Evolutionary conservation across 1,140 invertebrate species (phyloP).

Genomic region (Lepidurus packardi): DNA sequence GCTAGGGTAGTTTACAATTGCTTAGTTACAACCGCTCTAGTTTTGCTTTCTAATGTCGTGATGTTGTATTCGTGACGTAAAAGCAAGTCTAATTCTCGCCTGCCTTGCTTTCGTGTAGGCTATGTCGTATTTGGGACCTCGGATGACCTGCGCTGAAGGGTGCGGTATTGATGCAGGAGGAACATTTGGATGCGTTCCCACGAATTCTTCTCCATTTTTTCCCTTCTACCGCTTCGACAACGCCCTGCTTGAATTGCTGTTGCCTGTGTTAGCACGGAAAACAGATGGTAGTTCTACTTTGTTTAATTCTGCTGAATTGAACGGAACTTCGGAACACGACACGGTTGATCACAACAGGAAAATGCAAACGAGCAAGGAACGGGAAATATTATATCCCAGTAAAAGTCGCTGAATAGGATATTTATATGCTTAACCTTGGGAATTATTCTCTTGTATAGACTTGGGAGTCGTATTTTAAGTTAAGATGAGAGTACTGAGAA

Average conservation of each 20-base stretch:
- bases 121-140: neutral
- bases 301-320: no score
- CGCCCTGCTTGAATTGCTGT: neutral
- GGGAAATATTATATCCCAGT: no score
- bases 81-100: neutral
- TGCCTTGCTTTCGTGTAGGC: neutral
- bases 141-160: conserved; percentile 20
- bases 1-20: neutral
- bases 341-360: no score
- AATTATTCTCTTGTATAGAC: no score
- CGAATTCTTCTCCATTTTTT: neutral
- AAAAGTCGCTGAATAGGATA: no score
- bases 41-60: neutral
- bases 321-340: no score
- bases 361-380: no score
- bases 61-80: neutral
- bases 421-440: no score
- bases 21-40: neutral
- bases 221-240: neutral
- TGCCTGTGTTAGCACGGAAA: neutral
- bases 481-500: no score
- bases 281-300: no score
- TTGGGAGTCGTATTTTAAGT: no score
- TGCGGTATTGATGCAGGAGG: conserved; percentile 8
- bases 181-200: neutral